phyloP scores from a whole-genome alignment of 2,113 vertebrate genomes.

The Thalassarche chlororhynchos region DNA sequence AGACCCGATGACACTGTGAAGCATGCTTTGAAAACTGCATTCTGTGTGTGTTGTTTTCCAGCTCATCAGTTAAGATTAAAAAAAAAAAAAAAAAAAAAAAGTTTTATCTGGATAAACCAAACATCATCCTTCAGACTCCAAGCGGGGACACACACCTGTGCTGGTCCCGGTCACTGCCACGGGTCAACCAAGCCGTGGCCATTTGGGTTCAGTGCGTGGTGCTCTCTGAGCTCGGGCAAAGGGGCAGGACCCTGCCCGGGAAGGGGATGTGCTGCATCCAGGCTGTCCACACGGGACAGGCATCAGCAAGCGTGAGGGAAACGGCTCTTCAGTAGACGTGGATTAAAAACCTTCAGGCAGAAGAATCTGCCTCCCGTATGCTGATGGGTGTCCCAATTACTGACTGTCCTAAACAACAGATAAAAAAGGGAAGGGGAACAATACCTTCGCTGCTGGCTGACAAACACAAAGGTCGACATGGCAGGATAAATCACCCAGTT shows the following conservation, averaged over 20 bases:
- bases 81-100: background rate
- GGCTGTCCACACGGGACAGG: too few relatives aligned
- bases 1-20: accelerated
- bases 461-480: background rate
- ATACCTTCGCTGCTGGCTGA: background rate
- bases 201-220: background rate
- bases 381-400: background rate
- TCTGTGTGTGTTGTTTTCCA: background rate
- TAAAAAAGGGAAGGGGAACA: background rate
- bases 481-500: background rate
- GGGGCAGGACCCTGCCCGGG: background rate
- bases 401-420: background rate
- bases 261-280: background rate
- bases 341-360: background rate
- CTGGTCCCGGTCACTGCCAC: background rate
- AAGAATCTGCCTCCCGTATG: background rate
- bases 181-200: accelerated
- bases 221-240: background rate
- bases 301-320: accelerated
- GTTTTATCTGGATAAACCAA: background rate
- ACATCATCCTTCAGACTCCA: background rate
- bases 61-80: background rate
- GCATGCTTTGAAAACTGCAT: accelerated
- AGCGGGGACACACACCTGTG: accelerated
- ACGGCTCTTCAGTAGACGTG: accelerated